Evolutionary conservation across 1,140 invertebrate species (phyloP).

Genomic region (Ips typographus): DNA sequence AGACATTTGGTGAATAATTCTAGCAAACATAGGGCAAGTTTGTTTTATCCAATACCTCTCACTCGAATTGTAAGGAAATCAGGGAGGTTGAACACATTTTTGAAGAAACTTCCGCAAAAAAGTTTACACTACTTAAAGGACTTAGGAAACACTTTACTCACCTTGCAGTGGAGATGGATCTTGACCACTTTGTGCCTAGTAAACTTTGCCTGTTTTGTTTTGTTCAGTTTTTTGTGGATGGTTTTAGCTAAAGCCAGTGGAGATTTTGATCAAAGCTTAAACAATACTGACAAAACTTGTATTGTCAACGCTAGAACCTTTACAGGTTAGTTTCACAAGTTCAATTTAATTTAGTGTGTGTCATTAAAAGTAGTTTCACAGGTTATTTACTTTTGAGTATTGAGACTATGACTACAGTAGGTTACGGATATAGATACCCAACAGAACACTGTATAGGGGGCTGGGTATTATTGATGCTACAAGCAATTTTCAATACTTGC

Average conservation of each 20-base stretch:
- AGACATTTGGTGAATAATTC: neutral
- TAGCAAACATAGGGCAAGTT: conserved; percentile 28
- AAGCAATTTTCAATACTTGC: conserved; percentile 41
- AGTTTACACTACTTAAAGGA: conserved; percentile 58
- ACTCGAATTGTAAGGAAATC: conserved; percentile 41
- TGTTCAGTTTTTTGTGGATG: conserved; percentile 44
- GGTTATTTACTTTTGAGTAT: conserved; percentile 46
- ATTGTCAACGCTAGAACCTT: conserved; percentile 40
- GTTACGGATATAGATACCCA: conserved; percentile 44
- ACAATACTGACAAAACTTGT: conserved; percentile 26
- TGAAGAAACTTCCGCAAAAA: conserved; percentile 40
- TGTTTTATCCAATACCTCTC: conserved; percentile 28
- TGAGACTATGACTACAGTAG: conserved; percentile 45
- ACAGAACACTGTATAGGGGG: conserved; percentile 41
- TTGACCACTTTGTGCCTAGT: conserved; percentile 54
- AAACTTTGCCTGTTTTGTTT: conserved; percentile 41
- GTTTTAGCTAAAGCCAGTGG: conserved; percentile 41
- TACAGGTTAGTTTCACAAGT: conserved; percentile 23
- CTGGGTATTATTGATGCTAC: conserved; percentile 42
- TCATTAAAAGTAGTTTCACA: conserved; percentile 3
- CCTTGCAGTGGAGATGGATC: conserved; percentile 63
- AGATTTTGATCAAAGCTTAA: conserved; percentile 34
- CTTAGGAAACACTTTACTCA: conserved; percentile 62
- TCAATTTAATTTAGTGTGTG: neutral
- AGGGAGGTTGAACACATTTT: conserved; percentile 40